A percentile compares a stretch with the other conserved stretches of the same genome.
These are phyloP conservation scores for Coryphaenoides rupestris DNA, from an alignment of 2,113 vertebrate species.

Conservation along the genomic window DNA sequence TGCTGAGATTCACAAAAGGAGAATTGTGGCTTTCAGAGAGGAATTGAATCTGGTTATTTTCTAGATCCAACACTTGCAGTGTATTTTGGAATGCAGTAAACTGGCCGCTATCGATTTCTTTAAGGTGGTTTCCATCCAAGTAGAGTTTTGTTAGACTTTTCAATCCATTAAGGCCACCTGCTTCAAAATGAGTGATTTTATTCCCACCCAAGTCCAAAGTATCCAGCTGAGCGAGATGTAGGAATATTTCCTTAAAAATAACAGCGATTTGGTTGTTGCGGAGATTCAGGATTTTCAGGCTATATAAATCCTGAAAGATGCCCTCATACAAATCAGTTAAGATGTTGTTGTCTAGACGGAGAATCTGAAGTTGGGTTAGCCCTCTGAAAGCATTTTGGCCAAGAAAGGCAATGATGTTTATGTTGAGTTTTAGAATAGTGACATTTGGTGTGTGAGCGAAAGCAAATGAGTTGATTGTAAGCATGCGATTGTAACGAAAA, in stretches of 20 bases:
- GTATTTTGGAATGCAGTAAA: slow-evolving; percentile 55
- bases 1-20: slow-evolving; percentile 67
- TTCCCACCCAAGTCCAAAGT: slow-evolving; percentile 80
- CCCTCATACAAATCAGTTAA: slow-evolving; percentile 67
- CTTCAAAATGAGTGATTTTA: slow-evolving; percentile 66
- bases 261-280: slow-evolving; percentile 78
- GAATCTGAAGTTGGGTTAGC: slow-evolving; percentile 54
- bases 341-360: slow-evolving; percentile 83
- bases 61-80: slow-evolving; percentile 70
- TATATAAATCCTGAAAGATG: slow-evolving; percentile 69
- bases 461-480: slow-evolving; percentile 33
- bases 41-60: slow-evolving; percentile 57
- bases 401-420: slow-evolving; percentile 76
- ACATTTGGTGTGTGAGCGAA: slow-evolving; percentile 67
- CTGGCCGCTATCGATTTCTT: slow-evolving; percentile 49
- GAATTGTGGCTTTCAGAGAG: background rate
- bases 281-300: slow-evolving; percentile 73
- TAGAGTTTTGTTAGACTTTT: slow-evolving; percentile 69
- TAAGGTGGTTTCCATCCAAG: slow-evolving; percentile 77
- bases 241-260: slow-evolving; percentile 72
- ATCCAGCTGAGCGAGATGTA: slow-evolving; percentile 51
- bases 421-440: slow-evolving; percentile 66
- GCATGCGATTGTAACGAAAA: slow-evolving; percentile 79
- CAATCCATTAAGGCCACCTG: slow-evolving; percentile 66
- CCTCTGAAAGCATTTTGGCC: slow-evolving; percentile 57